Base-by-base conservation (phyloP, 2,797 vertebrate species). In the Enteromius trimaculatus region DNA sequence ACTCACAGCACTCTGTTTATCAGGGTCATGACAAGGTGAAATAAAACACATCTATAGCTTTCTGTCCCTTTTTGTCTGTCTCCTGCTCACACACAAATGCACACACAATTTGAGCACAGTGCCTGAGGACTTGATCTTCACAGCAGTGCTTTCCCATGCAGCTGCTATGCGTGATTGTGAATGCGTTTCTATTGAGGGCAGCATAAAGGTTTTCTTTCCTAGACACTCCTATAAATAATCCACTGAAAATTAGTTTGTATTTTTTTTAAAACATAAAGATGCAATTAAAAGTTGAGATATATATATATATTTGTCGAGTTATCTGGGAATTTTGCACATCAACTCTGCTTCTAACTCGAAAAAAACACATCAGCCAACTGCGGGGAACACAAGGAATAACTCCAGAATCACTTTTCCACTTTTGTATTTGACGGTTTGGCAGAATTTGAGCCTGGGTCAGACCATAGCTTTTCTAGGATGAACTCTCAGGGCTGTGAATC, bases 11-110 rank as follows among this genome's bases (percentile, higher is more conserved):
- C 17, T 76, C 51, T 78, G 77, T 51, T 68, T 53, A 66, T 68
- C 26, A 79, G 77, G 64, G 64, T 79, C 77, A 37, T 66, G 77
- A 53, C 77, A 79, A 79, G 64, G 77, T 79, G 21, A 37, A 53
- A 37, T 37, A 53, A 79, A 79, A 49, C 60, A 65, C 60, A 23
- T 66, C 42, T 68, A 29, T 58, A 23, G 29, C 14, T 14, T 37
- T 51, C 34, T 58, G 31, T 29, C 23, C 1, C 34, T 39, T 19
- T 69, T 60, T 75, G 42, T 60, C 29, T 23, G 37, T 44, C 49
- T 58, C 9, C 16, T 44, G 31, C 29, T 66, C 60, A 49, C 17
- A 78, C 42, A 66, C 19, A 78, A 49, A 47, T 29, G 9, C 23
- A 51, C 60, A 78, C 6, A 34, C 19, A n/a, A 68, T 34, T 66